Evolutionary conservation across 2,888 invertebrate genomes (phyloP).

Genomic region (Andricus quercusramuli): DNA sequence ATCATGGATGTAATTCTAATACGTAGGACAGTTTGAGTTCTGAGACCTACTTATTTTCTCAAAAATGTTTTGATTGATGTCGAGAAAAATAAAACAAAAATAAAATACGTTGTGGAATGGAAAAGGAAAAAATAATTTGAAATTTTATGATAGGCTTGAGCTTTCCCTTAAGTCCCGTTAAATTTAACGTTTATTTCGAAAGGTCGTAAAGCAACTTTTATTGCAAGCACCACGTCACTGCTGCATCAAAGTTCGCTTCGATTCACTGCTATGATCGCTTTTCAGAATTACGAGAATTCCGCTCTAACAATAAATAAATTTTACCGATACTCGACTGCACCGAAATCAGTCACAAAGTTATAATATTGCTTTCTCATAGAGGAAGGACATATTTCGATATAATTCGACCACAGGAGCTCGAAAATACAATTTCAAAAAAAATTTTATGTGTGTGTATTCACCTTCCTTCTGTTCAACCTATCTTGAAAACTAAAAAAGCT

Average conservation of each 20-base stretch:
- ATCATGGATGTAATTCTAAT: no score
- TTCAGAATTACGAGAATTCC: not conserved
- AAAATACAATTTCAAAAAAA: no score
- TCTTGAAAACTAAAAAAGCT: no score
- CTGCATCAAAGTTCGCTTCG: not conserved
- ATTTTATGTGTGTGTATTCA: no score
- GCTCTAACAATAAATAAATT: not conserved
- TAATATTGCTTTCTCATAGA: not conserved
- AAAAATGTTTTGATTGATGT: not conserved
- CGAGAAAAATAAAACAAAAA: not conserved
- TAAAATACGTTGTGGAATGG: not conserved
- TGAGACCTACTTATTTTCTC: not conserved
- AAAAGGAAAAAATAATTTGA: not conserved
- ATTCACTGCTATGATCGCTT: not conserved
- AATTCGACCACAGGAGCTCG: no score
- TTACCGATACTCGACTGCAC: not conserved
- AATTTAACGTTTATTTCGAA: slow-evolving; percentile 48
- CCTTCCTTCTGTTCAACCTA: no score
- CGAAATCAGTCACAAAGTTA: not conserved
- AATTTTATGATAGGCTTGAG: not conserved
- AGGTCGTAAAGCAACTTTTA: slow-evolving; percentile 50
- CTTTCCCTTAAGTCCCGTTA: slow-evolving; percentile 39
- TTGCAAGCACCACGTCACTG: slow-evolving; percentile 29
- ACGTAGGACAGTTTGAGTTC: not conserved
- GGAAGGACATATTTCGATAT: no score